These are phyloP conservation scores for Criorhina ranunculi DNA, from an alignment of 2,888 invertebrate species.

Conservation along the genomic window DNA sequence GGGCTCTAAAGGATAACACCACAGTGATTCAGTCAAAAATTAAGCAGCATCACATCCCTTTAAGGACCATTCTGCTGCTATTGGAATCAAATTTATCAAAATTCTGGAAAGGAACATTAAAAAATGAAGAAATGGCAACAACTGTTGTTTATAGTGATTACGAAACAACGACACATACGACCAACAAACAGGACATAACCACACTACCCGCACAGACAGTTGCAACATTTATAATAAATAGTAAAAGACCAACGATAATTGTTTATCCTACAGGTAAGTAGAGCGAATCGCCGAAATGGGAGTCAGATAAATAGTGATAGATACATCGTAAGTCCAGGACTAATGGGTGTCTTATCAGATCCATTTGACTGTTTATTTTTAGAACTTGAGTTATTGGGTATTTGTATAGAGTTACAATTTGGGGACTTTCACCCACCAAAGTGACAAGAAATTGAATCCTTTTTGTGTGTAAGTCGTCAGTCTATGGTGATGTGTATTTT, in stretches of 20 bases:
- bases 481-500: too few relatives aligned
- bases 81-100: constrained; percentile 25
- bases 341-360: too few relatives aligned
- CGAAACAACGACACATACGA: constrained; percentile 53
- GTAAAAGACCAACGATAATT: constrained; percentile 90
- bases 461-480: too few relatives aligned
- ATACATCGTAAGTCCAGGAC: too few relatives aligned
- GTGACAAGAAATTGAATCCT: too few relatives aligned
- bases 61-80: background rate
- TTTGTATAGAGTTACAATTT: too few relatives aligned
- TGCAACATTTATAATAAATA: constrained; percentile 85
- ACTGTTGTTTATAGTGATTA: constrained; percentile 54
- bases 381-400: too few relatives aligned
- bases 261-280: constrained; percentile 89
- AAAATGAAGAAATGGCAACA: constrained; percentile 69
- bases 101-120: background rate
- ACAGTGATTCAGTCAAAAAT: constrained; percentile 2
- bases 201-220: constrained; percentile 82
- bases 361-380: too few relatives aligned
- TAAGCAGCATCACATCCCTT: background rate
- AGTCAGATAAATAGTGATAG: too few relatives aligned
- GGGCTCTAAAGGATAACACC: background rate
- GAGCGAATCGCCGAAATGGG: too few relatives aligned
- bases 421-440: too few relatives aligned
- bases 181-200: constrained; percentile 72